A percentile compares a stretch with the other conserved stretches of the same genome.
Evolutionary conservation across 2,797 vertebrate species (phyloP).

Genomic region (Zalophus californianus): DNA sequence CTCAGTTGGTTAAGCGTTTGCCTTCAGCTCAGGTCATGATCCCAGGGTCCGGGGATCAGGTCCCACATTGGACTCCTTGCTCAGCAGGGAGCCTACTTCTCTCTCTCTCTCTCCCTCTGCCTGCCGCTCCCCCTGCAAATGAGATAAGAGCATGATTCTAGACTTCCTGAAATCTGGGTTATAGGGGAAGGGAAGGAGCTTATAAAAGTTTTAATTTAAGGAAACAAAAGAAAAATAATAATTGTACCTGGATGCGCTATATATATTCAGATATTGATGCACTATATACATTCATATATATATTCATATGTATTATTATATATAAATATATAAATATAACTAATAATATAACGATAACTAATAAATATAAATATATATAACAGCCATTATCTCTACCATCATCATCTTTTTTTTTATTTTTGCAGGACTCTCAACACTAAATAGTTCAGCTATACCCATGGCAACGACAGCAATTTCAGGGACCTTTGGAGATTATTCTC

Average conservation of each 20-base stretch:
- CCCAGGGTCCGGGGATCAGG: too few species aligned
- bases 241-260: not conserved
- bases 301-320: not conserved
- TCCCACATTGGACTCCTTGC: too few species aligned
- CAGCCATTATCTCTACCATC: not conserved
- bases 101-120: too few species aligned
- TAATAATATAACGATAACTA: not conserved
- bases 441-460: not conserved
- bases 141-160: not conserved
- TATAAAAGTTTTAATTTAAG: not conserved
- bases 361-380: not conserved
- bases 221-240: not conserved
- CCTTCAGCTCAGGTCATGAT: too few species aligned
- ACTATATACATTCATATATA: not conserved
- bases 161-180: not conserved
- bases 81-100: too few species aligned
- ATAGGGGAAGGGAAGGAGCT: not conserved
- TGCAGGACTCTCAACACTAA: not conserved
- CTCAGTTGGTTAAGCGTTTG: too few species aligned
- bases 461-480: not conserved
- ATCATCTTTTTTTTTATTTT: not conserved
- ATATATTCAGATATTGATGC: not conserved
- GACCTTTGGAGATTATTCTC: not conserved
- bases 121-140: not conserved
- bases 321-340: not conserved